Conservation (phyloP, 2,113 vertebrate genomes). For the Anthoscopus minutus region DNA sequence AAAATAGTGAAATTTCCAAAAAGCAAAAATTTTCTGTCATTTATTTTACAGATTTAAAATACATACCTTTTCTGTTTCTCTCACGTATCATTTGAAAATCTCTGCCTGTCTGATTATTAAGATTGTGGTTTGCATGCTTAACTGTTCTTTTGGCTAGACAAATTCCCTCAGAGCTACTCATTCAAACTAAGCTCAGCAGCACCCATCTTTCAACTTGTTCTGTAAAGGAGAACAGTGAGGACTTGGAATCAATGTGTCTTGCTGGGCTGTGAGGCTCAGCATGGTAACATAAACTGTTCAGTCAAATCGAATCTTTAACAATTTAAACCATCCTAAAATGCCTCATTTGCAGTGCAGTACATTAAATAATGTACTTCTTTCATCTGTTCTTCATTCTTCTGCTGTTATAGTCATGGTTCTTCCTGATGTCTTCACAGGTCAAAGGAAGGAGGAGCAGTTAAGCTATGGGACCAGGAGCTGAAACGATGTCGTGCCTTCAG, state of each 20-base stretch:
- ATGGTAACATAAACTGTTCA: background rate
- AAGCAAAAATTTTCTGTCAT: background rate
- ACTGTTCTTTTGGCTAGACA: background rate
- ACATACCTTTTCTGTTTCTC: background rate
- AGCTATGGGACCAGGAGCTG: slow-evolving; percentile 96
- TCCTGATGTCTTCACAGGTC: slow-evolving; percentile 70
- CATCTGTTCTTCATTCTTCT: background rate
- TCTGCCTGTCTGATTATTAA: background rate
- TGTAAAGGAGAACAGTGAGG: background rate
- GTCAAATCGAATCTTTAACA: background rate
- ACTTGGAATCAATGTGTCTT: background rate
- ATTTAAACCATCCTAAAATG: background rate
- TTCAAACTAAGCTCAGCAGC: background rate
- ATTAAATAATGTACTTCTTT: background rate
- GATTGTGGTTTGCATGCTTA: background rate
- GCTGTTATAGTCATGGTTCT: background rate
- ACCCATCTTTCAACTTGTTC: background rate
- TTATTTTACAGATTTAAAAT: background rate
- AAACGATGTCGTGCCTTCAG: slow-evolving; percentile 92
- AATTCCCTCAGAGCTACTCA: background rate
- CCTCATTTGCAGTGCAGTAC: background rate
- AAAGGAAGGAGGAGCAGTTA: slow-evolving; percentile 95
- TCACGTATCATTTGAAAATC: background rate
- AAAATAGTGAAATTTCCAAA: background rate
- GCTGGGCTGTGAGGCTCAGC: background rate